Evolutionary conservation across 1,140 invertebrate species (phyloP).

Genomic region (Pogonus chalceus): DNA sequence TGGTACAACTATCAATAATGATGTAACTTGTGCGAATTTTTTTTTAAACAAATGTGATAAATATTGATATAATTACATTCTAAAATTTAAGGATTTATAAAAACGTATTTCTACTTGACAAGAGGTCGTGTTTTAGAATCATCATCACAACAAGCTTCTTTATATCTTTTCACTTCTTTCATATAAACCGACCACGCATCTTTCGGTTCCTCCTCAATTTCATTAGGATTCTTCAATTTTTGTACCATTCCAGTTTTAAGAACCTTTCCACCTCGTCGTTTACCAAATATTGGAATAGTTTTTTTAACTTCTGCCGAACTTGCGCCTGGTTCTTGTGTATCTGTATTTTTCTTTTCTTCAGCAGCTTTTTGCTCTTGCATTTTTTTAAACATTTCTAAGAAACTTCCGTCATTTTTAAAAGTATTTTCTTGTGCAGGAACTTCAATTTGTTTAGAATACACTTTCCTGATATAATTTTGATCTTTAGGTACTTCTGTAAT

Average conservation of each 20-base stretch:
- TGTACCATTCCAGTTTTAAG: conserved; percentile 83
- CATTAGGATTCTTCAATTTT: conserved; percentile 60
- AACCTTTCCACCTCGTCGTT: conserved; percentile 73
- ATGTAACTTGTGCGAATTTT: too few relatives aligned
- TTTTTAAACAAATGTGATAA: too few relatives aligned
- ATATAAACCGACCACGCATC: conserved; percentile 89
- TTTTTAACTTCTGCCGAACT: conserved; percentile 32
- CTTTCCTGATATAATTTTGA: neutral
- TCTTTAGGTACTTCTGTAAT: neutral
- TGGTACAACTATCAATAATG: too few relatives aligned
- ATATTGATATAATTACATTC: conserved; percentile 8
- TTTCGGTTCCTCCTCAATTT: conserved; percentile 56
- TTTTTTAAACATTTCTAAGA: conserved; percentile 82
- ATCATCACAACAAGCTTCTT: conserved; percentile 83
- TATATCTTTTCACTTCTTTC: conserved; percentile 86
- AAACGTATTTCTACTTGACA: conserved; percentile 59
- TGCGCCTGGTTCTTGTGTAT: conserved; percentile 22
- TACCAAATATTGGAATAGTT: conserved; percentile 62
- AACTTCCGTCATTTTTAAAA: conserved; percentile 78
- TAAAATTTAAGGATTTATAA: conserved; percentile 1
- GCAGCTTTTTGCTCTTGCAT: conserved; percentile 57
- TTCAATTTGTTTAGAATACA: conserved; percentile 20
- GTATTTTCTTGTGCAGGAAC: conserved; percentile 42
- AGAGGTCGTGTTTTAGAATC: conserved; percentile 83
- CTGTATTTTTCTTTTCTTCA: conserved; percentile 31